A percentile compares a stretch with the other conserved stretches of the same genome.
These are phyloP conservation scores for Sinhomidia bicolor DNA, from an alignment of 2,888 invertebrate species.

Conservation along the genomic window DNA sequence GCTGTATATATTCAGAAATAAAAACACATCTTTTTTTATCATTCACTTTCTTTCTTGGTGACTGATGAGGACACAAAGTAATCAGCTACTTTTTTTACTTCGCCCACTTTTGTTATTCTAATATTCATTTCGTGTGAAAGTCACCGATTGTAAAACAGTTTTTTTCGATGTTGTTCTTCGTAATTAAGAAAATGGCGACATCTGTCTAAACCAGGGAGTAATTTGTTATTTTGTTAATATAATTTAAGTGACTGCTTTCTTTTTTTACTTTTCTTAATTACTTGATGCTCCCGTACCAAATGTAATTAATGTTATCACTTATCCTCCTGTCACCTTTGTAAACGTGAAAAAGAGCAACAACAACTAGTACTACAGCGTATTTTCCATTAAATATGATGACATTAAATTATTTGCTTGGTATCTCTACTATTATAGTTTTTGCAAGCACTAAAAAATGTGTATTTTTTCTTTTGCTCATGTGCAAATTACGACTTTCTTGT, in stretches of 20 bases:
- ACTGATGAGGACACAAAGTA: neutral
- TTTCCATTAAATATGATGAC: neutral
- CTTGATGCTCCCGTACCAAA: neutral
- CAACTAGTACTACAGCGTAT: too few relatives aligned
- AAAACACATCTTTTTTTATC: neutral
- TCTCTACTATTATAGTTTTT: neutral
- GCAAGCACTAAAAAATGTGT: too few relatives aligned
- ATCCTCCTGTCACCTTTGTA: neutral
- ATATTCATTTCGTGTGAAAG: neutral
- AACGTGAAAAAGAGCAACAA: too few relatives aligned
- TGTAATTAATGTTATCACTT: neutral
- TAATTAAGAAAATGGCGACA: conserved; percentile 6
- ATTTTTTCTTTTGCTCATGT: too few relatives aligned
- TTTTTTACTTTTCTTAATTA: neutral
- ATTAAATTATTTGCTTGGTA: neutral
- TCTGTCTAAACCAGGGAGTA: neutral
- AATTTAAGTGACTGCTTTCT: neutral
- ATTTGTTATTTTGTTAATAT: neutral
- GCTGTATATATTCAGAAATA: neutral
- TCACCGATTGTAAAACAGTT: neutral
- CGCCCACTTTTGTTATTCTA: neutral
- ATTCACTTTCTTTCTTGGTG: neutral
- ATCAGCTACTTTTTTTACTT: neutral
- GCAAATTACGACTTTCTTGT: neutral
- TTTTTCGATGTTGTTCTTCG: neutral